Conservation (phyloP, 2,797 vertebrate species). For the Varecia variegata region DNA sequence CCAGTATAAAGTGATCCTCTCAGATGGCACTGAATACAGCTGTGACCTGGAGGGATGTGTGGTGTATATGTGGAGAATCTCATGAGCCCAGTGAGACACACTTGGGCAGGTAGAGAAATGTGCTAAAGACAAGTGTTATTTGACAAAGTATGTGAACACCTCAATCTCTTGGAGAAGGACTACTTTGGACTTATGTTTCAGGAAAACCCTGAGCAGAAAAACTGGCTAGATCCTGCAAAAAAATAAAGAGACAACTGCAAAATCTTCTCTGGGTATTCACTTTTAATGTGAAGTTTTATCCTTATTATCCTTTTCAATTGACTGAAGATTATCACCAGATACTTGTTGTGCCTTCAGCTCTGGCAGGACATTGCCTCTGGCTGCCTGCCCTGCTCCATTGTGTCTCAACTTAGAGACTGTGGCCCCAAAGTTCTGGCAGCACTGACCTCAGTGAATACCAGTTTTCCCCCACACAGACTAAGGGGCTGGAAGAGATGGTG, state of each 20-base stretch:
- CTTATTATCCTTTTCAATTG: conserved; percentile 40
- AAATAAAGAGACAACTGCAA: too few relatives aligned
- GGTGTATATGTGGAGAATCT: background rate
- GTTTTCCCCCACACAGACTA: conserved; percentile 93
- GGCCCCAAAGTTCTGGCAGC: conserved; percentile 89
- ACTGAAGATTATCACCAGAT: too few relatives aligned
- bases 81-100: too few relatives aligned
- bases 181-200: conserved; percentile 94
- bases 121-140: conserved; percentile 93
- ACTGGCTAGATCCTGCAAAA: too few relatives aligned
- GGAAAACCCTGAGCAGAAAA: conserved; percentile 90
- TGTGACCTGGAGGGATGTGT: conserved; percentile 91
- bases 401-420: conserved; percentile 95
- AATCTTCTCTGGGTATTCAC: too few relatives aligned
- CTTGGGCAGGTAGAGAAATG: conserved; percentile 88
- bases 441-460: conserved; percentile 91
- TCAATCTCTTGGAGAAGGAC: conserved; percentile 97
- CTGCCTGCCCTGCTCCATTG: conserved; percentile 95
- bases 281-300: too few relatives aligned
- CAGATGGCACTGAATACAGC: conserved; percentile 92
- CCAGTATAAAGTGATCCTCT: conserved; percentile 91
- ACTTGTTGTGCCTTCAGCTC: too few relatives aligned
- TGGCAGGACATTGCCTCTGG: conserved; percentile 77
- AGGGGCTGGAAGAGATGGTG: conserved; percentile 98
- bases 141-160: conserved; percentile 94